phyloP scores from a whole-genome alignment of 1,140 invertebrate species.

The Hesperophylax magnus region DNA sequence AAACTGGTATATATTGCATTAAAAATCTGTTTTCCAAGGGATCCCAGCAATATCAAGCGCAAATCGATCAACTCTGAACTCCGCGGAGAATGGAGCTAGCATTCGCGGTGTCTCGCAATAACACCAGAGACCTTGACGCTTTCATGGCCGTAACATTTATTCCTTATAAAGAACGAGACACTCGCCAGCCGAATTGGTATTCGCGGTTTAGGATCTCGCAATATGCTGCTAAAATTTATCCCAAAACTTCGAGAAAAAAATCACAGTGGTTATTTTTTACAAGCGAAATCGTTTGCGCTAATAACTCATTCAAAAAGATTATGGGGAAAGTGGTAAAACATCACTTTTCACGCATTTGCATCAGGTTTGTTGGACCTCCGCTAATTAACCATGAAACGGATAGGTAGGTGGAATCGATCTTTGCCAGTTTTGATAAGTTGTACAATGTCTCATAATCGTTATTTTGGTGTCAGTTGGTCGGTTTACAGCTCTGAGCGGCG shows the following conservation, averaged over 20 bases:
- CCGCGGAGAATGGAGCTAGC: neutral
- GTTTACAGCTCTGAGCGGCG: neutral
- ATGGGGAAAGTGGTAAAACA: neutral
- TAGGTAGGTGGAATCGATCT: neutral
- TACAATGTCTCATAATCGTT: neutral
- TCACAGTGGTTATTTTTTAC: neutral
- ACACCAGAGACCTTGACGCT: neutral
- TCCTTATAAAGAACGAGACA: conserved; percentile 21
- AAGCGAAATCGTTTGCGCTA: neutral
- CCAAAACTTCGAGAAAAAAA: neutral
- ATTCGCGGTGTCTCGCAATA: neutral
- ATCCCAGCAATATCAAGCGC: neutral
- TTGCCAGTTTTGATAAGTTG: neutral
- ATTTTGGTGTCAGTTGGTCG: neutral
- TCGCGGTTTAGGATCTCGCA: conserved; percentile 1
- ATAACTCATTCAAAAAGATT: neutral
- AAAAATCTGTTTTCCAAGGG: no score
- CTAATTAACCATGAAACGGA: neutral
- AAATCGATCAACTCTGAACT: conserved; percentile 8
- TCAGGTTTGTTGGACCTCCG: neutral
- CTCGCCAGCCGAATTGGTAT: neutral
- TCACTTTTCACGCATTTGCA: neutral
- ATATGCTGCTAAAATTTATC: neutral
- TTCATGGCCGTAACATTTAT: conserved; percentile 32
- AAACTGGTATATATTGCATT: no score